Conservation (phyloP, 2,888 invertebrate species). For the Caprella mutica region DNA sequence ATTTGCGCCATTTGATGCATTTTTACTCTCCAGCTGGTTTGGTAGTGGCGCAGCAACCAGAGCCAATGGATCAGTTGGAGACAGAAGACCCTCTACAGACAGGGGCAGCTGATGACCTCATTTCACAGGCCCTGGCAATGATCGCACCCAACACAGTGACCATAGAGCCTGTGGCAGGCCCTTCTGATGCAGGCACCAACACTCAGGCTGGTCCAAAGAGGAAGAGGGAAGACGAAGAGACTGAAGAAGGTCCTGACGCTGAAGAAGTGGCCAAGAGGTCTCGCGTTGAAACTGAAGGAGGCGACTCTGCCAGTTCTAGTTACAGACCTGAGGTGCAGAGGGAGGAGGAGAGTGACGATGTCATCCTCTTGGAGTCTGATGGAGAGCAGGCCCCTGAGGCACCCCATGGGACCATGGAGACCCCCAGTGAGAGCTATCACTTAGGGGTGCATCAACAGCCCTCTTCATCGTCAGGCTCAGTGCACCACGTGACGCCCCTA, state of each 20-base stretch:
- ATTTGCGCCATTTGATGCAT: too few species aligned
- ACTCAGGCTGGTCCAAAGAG: too few species aligned
- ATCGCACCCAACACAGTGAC: constrained; percentile 15
- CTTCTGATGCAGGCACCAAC: too few species aligned
- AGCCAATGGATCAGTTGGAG: constrained; percentile 18
- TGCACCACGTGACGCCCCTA: constrained; percentile 9
- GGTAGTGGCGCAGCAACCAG: too few species aligned
- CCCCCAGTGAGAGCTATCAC: background rate
- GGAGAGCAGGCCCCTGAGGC: constrained; percentile 21
- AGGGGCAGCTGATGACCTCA: constrained; percentile 23
- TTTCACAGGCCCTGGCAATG: constrained; percentile 32
- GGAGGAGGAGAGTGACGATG: constrained; percentile 22
- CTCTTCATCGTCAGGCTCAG: constrained; percentile 14
- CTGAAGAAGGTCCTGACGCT: constrained; percentile 15
- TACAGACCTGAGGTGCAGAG: constrained; percentile 23
- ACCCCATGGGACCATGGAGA: constrained; percentile 2
- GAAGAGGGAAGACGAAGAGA: constrained; percentile 19
- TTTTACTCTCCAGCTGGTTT: too few species aligned
- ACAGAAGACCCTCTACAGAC: too few species aligned
- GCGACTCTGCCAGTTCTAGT: constrained; percentile 11
- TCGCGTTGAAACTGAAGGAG: constrained; percentile 17
- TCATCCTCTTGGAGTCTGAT: constrained; percentile 21
- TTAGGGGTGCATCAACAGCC: constrained; percentile 10
- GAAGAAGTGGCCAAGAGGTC: constrained; percentile 22
- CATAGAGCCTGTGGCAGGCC: background rate